These are phyloP conservation scores for Tachystola acroxantha DNA, from an alignment of 2,888 invertebrate species.

Conservation along the genomic window DNA sequence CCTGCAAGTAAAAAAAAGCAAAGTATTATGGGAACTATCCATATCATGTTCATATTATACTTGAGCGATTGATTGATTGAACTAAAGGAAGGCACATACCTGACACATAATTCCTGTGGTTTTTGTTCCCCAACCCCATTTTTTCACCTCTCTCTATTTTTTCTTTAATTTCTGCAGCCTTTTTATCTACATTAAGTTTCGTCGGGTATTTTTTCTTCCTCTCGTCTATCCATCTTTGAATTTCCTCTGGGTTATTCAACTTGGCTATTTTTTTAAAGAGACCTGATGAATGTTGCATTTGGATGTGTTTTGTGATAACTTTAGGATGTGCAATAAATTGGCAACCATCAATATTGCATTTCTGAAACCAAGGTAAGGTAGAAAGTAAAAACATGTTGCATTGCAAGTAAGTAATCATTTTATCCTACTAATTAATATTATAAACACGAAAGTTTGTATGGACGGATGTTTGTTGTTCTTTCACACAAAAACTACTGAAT, in stretches of 20 bases:
- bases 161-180: constrained; percentile 80
- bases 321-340: constrained; percentile 87
- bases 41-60: too few relatives aligned
- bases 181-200: constrained; percentile 81
- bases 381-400: background rate
- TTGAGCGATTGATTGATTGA: too few relatives aligned
- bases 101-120: constrained; percentile 13
- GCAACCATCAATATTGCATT: constrained; percentile 90
- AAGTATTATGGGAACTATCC: too few relatives aligned
- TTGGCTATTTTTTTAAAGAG: constrained; percentile 87
- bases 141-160: constrained; percentile 87
- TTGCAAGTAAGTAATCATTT: too few relatives aligned
- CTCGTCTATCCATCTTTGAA: constrained; percentile 90
- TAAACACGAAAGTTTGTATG: too few relatives aligned
- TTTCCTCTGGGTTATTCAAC: constrained; percentile 87
- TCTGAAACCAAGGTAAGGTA: constrained; percentile 42
- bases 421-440: too few relatives aligned
- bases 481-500: too few relatives aligned
- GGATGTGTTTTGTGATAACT: constrained; percentile 88
- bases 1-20: constrained; percentile 13
- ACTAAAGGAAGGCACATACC: too few relatives aligned
- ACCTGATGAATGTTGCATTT: constrained; percentile 91
- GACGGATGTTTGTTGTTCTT: too few relatives aligned
- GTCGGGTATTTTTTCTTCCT: constrained; percentile 89
- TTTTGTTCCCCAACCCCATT: constrained; percentile 65